phyloP scores from a whole-genome alignment of 2,113 vertebrate genomes.

The Origma solitaria region DNA sequence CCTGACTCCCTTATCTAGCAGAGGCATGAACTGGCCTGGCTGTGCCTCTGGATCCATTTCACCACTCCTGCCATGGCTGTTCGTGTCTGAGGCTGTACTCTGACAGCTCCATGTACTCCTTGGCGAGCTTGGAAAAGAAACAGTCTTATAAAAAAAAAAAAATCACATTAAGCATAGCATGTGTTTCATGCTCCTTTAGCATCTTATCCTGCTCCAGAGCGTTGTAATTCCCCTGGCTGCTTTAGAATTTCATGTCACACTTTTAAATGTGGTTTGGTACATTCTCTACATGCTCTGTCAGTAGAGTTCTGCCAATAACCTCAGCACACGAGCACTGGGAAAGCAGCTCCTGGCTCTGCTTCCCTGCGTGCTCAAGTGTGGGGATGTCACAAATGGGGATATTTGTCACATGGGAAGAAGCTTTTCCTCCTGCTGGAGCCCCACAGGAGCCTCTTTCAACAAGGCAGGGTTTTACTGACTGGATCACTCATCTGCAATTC shows the following conservation, averaged over 20 bases:
- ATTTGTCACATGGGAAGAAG: not conserved
- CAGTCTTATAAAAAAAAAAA: not conserved
- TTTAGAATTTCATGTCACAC: constrained; percentile 64
- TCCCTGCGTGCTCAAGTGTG: not conserved
- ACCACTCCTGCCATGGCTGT: not conserved
- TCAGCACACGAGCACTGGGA: not conserved
- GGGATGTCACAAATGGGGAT: not conserved
- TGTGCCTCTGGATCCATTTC: not conserved
- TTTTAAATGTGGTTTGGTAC: constrained; percentile 59
- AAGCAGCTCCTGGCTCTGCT: not conserved
- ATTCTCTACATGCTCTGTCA: constrained; percentile 59
- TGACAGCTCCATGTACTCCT: not conserved
- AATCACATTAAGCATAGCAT: constrained; percentile 57
- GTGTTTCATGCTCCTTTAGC: constrained; percentile 60
- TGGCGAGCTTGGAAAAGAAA: not conserved
- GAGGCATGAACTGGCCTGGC: not conserved
- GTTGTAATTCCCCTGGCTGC: constrained; percentile 59
- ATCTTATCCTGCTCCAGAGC: constrained; percentile 45
- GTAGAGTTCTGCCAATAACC: constrained; percentile 50
- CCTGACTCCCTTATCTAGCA: not conserved
- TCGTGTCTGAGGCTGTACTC: not conserved
- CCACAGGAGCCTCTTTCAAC: not conserved
- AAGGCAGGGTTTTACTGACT: not conserved
- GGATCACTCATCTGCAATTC: not conserved
- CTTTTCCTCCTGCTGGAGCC: not conserved